Evolutionary conservation across 2,113 vertebrate species (phyloP), one percentile per base, ranked within the genome.

Genomic region (Amazona guildingii): DNA sequence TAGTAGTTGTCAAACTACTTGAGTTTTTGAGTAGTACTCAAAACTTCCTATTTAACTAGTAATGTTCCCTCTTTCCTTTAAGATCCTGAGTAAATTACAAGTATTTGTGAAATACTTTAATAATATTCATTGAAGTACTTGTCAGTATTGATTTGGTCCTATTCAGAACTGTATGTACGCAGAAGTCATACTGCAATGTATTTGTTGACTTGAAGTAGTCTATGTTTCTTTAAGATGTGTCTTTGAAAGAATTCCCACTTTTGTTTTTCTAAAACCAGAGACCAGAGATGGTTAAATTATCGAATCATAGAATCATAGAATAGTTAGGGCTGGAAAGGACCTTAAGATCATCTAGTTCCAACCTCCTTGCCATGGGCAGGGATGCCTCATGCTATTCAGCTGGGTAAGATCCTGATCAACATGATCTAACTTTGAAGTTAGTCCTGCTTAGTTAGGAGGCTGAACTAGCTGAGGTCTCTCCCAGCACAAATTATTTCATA

Each of bases 401-500:
- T 46, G 18, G 23, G 81, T 6, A 54, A 54, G n/a, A 41, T 29
- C 4, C 7, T 0, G 0, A 3, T 27, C 1, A 3, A 49, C 4
- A 43, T 6, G 25, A 55, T 37, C 19, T n/a, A 39, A n/a, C 28
- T 8, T 37, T 70, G 37, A 83, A 77, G 12, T 57, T 31, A 74
- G 18, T 13, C 5, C 49, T 64, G 10, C 48, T 51, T 87, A 29
- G 33, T 13, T 28, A 70, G 43, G 37, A 70, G 11, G 18, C 10
- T 35, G 5, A 29, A 63, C 13, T 63, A 29, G 8, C 35, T 43
- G 25, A 12, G 2, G 4, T 63, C 10, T 68, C 23, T 59, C 7
- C 19, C 59, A 78, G 12, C 18, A 78, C 21, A 70, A 78, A 48
- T 67, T 19, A 41, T 54, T 89, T 31, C 13, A 9, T 29, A 73